Base-by-base conservation (phyloP, 1,140 invertebrate species). In the Melipona quadrifasciata region DNA sequence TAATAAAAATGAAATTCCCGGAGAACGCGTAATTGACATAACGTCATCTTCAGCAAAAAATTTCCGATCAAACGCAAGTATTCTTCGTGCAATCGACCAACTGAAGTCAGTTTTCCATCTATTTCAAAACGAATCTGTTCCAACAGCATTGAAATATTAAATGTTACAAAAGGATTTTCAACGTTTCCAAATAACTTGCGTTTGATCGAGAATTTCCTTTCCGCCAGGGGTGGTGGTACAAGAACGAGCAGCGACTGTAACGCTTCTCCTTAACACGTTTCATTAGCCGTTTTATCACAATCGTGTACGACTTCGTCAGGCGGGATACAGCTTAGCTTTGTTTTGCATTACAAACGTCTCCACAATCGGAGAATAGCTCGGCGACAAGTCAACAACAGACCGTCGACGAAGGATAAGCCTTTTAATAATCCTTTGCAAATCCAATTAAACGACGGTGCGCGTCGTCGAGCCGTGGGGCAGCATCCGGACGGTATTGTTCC, bases 401-500 rank as follows among this genome's bases (percentile, higher is more conserved):
- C 51, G 81, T 70, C 75, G 71, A 61, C 75, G 55, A 79, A 83
- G 75, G 82, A 83, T 79, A 79, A 83, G 74, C 55, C 74, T 53
- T 83, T 71, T 83, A 83, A 83, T 83, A 83, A 83, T 83, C 82
- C 82, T 83, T 79, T 79, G 67, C 57, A 83, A 83, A 83, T 83
- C 75, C 82, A 79, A 83, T 83, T 83, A 83, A 83, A 83, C 82
- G 75, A 78, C 74, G 53, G 39, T 39, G 78, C 65, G 74, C 74
- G 65, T 68, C 80, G 80, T 76, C 73, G 80, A 57, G 71, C 67
- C 58, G 58, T 61, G 55, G 65, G 51, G 55, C 72, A 76, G 8
- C 51, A 19, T 31, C 53, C 64, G 24, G 51, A 47, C n/a, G 31
- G 31, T 76, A 76, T 82, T 76, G 65, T 58, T 47, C 31, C 24